Conservation (phyloP, 2,888 invertebrate species). For the Diloba caeruleocephala region DNA sequence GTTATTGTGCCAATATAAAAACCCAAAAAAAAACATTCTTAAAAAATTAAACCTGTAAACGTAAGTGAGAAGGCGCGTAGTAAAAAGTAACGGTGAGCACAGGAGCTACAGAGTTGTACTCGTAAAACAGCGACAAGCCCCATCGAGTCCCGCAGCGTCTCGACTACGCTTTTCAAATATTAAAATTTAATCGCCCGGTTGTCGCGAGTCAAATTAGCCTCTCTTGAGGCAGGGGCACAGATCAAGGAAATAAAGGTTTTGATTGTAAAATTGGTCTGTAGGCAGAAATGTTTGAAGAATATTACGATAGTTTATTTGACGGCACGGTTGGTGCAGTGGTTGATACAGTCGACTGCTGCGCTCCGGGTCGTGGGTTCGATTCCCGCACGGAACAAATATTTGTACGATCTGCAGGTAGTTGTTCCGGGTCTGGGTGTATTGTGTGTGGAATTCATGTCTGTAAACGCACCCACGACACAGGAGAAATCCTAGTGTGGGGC, state of each 20-base stretch:
- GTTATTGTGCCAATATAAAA: not conserved
- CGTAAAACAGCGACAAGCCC: conserved; percentile 75
- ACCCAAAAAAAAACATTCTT: conserved; percentile 12
- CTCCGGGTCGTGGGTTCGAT: too few species aligned
- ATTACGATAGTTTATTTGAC: too few species aligned
- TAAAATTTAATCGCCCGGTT: conserved; percentile 89
- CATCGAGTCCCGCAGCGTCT: conserved; percentile 71
- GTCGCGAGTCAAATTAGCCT: conserved; percentile 89
- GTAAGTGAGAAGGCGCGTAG: conserved; percentile 36
- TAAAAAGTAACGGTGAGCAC: conserved; percentile 53
- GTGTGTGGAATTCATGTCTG: too few species aligned
- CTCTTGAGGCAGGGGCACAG: conserved; percentile 80
- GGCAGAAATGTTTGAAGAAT: too few species aligned
- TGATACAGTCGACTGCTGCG: too few species aligned
- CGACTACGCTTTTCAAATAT: conserved; percentile 87
- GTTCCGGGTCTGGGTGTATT: too few species aligned
- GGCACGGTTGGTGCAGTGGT: too few species aligned
- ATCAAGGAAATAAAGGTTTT: conserved; percentile 42
- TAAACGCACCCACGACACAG: too few species aligned
- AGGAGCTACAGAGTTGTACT: conserved; percentile 49
- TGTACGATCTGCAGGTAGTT: too few species aligned
- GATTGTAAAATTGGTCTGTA: conserved; percentile 10
- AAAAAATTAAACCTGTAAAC: conserved; percentile 37
- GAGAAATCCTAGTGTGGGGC: too few species aligned
- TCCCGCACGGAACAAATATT: too few species aligned